Evolutionary conservation across 1,140 invertebrate species (phyloP), one percentile per base, ranked within the genome.

Genomic region (Bacillus rossius): DNA sequence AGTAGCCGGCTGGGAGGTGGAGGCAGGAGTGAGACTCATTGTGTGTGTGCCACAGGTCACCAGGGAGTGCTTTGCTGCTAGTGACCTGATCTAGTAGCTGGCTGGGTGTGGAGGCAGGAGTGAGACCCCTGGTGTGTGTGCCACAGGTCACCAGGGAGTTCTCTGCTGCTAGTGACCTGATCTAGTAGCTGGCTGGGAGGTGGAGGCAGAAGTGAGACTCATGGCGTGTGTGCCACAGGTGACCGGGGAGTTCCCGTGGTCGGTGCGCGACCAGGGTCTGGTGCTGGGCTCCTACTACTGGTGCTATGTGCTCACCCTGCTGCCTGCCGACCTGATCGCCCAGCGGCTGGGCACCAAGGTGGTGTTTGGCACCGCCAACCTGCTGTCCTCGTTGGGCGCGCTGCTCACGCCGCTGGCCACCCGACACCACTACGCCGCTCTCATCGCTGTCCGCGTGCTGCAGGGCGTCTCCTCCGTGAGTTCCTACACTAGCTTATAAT

Each of bases 291-390:
- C 68, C 3, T 70, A 69, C 42, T 70, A 65, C 55, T 70, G 60
- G 56, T 63, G 66, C n/a, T 69, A 69, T 37, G 61, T 68, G 10
- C 29, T 64, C 8, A 59, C 63, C 3, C 60, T 65, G 52, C 17
- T 67, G 13, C 66, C 67, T 19, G 74, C 74, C 8, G 74, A 71
- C 8, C 41, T 65, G 4, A 59, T 78, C 23, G 73, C 76, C 26
- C 70, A 75, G 40, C 57, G 62, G 10, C 75, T 72, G 57, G 60
- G 60, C 2, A 54, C 47, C 25, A 57, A 57, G 25, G 25, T 52
- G 2, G 37, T 52, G 17, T 53, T 41, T 43, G 16, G 54, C 52
- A 53, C 23, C 22, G 34, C 23, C 25, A 52, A 52, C 25, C 19
- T 49, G 54, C 8, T 62, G 5, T 59, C 57, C 19, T n/a, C 61